Base-by-base conservation (phyloP, 2,113 vertebrate genomes). In the Myrmecophaga tridactyla region DNA sequence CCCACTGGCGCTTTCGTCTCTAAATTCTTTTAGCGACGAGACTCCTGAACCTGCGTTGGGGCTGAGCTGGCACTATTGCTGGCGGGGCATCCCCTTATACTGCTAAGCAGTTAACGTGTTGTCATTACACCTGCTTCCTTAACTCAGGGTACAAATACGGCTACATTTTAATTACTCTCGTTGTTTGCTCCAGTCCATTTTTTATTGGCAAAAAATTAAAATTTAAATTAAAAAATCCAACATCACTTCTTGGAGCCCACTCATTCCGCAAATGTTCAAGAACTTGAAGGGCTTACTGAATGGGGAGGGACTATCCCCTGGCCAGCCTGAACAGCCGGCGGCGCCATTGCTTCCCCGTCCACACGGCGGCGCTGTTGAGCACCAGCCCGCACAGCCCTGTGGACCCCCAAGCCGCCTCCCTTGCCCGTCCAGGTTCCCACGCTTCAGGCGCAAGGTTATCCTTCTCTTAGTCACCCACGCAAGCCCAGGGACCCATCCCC, bases 141-240 rank as follows among this genome's bases (percentile, higher is more conserved):
- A 34, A 25, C 58, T 75, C 70, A 63, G 85, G 36, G 15, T 10
- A 70, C 75, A 88, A 46, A 80, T 31, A 34, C 6, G 29, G 48
- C 58, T 51, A 29, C 14, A 9, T 80, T 90, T 72, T 29, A 14
- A 11, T 76, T 27, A 41, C 83, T 73, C 27, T 78, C 51, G 15
- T 31, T 31, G n/a, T 34, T 78, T 34, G 48, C 29, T 41, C 34
- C 5, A 78, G 36, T 75, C 53, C 27, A 72, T 62, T 43, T 7
- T 5, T 80, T 81, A 12, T 21, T 39, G n/a, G 31, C 31, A 67
- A 56, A 56, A 56, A n/a, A n/a, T n/a, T n/a, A n/a, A 56, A 56
- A n/a, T n/a, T n/a, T n/a, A n/a, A 46, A 94, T n/a, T n/a, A 60
- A 27, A 85, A 76, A 87, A 93, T 62, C 90, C 62, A 70, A 13